Percentiles rank a stretch among this genome's conserved stretches.
phyloP scores from a whole-genome alignment of 2,797 vertebrate genomes.

The Notolabrus celidotus region DNA sequence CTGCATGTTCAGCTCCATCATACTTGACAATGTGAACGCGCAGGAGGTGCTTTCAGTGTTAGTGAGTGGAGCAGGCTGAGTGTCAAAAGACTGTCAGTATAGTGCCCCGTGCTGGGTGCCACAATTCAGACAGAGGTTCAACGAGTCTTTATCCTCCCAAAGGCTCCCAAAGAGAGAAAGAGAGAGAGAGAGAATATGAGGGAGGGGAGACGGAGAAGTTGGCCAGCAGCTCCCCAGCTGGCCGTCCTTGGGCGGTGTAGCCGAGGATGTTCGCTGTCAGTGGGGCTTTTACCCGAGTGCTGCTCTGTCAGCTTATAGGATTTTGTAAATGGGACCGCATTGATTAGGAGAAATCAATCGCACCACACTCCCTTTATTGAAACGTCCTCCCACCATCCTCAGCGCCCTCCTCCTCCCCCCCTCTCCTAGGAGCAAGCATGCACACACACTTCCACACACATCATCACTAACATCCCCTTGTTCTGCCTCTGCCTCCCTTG shows the following conservation, averaged over 20 bases:
- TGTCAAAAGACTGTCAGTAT: constrained; percentile 34
- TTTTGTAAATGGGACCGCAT: constrained; percentile 72
- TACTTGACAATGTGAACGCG: constrained; percentile 39
- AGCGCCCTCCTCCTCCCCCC: constrained; percentile 20
- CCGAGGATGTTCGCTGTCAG: constrained; percentile 54
- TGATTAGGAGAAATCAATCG: constrained; percentile 73
- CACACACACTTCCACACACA: constrained; percentile 47
- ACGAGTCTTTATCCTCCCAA: not conserved
- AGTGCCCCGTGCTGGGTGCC: not conserved
- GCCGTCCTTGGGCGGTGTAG: constrained; percentile 53
- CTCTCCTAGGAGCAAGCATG: constrained; percentile 38
- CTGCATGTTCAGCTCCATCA: constrained; percentile 55
- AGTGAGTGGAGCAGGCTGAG: constrained; percentile 20
- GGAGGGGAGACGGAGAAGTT: constrained; percentile 28
- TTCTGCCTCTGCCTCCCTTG: constrained; percentile 80
- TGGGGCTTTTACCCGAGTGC: constrained; percentile 34
- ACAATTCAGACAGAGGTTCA: constrained; percentile 17
- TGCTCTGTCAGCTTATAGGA: constrained; percentile 71
- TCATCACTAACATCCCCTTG: constrained; percentile 74
- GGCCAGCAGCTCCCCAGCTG: constrained; percentile 17
- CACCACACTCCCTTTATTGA: constrained; percentile 57
- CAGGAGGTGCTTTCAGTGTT: constrained; percentile 38
- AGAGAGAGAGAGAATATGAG: not conserved
- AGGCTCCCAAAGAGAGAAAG: not conserved
- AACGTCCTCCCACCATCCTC: constrained; percentile 61